A percentile compares a stretch with the other conserved stretches of the same genome.
Evolutionary conservation across 2,113 vertebrate genomes (phyloP).

Genomic region (Cariama cristata): DNA sequence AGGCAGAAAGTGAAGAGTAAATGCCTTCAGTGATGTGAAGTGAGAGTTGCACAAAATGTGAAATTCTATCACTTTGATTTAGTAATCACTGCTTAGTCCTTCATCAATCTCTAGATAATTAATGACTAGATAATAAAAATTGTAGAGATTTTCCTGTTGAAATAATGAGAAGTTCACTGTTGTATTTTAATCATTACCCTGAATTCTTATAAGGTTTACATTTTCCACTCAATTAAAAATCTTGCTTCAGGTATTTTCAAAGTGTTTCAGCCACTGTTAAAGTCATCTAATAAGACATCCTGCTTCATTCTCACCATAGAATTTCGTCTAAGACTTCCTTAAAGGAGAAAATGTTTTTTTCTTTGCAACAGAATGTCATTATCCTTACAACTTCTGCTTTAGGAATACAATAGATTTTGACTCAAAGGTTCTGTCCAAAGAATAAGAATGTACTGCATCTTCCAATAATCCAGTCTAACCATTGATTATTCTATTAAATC

Average conservation of each 20-base stretch:
- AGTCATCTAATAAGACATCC: not conserved
- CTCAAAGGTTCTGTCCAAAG: not conserved
- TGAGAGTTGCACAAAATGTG: conserved; percentile 79
- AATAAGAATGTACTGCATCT: not conserved
- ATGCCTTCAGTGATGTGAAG: not conserved
- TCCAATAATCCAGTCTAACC: not conserved
- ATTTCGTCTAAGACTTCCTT: not conserved
- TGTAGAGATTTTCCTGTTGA: conserved; percentile 51
- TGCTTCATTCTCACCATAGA: not conserved
- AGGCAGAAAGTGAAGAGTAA: conserved; percentile 78
- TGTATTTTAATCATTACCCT: not conserved
- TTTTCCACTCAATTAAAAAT: not conserved
- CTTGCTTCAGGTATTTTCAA: not conserved
- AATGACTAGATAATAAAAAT: conserved; percentile 73
- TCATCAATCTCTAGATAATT: not conserved
- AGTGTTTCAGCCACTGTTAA: not conserved
- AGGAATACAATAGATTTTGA: not conserved
- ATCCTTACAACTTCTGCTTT: not conserved
- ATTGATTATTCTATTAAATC: not conserved
- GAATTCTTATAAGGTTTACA: not conserved
- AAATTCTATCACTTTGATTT: conserved; percentile 51
- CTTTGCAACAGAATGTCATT: not conserved
- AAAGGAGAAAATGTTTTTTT: not conserved
- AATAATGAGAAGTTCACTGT: not conserved
- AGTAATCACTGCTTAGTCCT: conserved; percentile 7